Evolutionary conservation across 37 sponge, comb jelly and placozoan species (phyloP).

Genomic region (Hexactinellida sp.): DNA sequence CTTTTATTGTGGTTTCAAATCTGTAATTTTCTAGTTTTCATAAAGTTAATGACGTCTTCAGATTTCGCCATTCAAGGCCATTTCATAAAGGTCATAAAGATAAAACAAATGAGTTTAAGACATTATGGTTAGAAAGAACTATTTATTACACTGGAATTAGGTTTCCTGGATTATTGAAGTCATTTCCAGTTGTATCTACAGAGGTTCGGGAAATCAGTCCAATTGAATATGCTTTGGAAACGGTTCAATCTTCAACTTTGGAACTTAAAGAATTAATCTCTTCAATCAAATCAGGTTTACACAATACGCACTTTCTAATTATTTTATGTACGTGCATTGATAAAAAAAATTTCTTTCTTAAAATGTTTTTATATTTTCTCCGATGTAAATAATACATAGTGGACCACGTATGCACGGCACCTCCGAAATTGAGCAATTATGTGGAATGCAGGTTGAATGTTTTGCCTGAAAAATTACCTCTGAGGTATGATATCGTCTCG

Average conservation of each 20-base stretch:
- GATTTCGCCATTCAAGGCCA: not conserved
- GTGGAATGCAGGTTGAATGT: no score
- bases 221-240: not conserved
- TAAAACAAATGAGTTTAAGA: conserved; percentile 3
- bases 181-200: not conserved
- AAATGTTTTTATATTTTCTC: no score
- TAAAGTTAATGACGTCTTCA: not conserved
- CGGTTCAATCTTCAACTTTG: not conserved
- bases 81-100: not conserved
- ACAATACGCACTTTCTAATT: not conserved
- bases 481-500: no score
- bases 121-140: conserved; percentile 2
- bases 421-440: no score
- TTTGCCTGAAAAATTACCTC: no score
- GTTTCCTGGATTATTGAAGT: not conserved
- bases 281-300: not conserved
- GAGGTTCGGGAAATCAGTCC: not conserved
- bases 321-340: no score
- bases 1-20: no score
- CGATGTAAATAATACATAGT: no score
- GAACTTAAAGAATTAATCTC: not conserved
- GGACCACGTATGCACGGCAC: no score
- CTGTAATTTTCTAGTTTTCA: not conserved
- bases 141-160: not conserved
- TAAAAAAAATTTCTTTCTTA: no score